Evolutionary conservation across 2,888 invertebrate species (phyloP).

Genomic region (Lamellibrachia columna): DNA sequence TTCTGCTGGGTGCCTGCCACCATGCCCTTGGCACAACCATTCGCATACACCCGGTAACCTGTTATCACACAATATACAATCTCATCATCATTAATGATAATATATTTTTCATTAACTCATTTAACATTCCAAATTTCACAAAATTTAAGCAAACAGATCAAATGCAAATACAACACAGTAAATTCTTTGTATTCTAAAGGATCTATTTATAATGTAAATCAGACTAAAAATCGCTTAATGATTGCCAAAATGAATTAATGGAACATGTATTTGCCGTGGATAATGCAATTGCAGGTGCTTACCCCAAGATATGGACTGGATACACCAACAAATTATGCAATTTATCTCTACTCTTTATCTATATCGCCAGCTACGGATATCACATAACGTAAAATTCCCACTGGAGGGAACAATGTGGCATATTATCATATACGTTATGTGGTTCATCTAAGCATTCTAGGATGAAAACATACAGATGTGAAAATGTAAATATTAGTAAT

Average conservation of each 20-base stretch:
- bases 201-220: too few relatives aligned
- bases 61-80: slow-evolving; percentile 29
- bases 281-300: too few relatives aligned
- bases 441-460: too few relatives aligned
- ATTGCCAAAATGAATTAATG: too few relatives aligned
- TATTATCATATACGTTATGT: background rate
- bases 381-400: background rate
- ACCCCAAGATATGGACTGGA: background rate
- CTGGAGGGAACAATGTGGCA: background rate
- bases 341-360: background rate
- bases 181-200: too few relatives aligned
- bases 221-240: too few relatives aligned
- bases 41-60: slow-evolving; percentile 61
- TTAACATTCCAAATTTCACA: background rate
- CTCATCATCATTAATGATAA: background rate
- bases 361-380: background rate
- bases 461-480: too few relatives aligned
- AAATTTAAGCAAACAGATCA: background rate
- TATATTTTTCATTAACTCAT: background rate
- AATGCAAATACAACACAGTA: background rate
- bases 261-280: too few relatives aligned
- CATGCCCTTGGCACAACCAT: slow-evolving; percentile 56
- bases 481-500: too few relatives aligned
- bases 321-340: background rate
- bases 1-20: slow-evolving; percentile 51